These are phyloP conservation scores for Pseudocheirus occidentalis DNA, from an alignment of 2,797 vertebrate species.

Conservation along the genomic window DNA sequence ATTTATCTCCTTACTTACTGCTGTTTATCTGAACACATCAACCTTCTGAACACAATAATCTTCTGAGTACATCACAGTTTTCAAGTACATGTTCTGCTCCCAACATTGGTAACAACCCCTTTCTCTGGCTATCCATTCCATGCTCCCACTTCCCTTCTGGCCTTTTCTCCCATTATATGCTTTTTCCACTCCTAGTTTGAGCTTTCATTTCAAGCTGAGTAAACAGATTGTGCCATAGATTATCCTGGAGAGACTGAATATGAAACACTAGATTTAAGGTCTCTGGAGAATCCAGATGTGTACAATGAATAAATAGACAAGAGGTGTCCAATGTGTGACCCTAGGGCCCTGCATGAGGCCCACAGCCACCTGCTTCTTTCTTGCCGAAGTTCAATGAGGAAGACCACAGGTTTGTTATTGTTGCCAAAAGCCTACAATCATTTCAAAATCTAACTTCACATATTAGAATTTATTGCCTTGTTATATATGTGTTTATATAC, in stretches of 20 bases:
- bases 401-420: conserved; percentile 36
- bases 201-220: conserved; percentile 33
- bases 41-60: not conserved
- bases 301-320: conserved; percentile 15
- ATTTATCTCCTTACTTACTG: not conserved
- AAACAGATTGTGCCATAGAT: conserved; percentile 14
- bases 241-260: not conserved
- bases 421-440: conserved; percentile 27
- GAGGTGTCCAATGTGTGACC: conserved; percentile 1
- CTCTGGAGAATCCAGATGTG: conserved; percentile 24
- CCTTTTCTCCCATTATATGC: conserved; percentile 25
- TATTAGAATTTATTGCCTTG: not conserved
- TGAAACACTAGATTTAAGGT: not conserved
- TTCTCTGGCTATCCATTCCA: too few relatives aligned
- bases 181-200: conserved; percentile 25
- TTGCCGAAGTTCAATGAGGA: conserved; percentile 27
- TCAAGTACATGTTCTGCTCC: conserved; percentile 31
- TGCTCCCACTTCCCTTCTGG: conserved; percentile 1
- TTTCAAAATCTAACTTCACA: not conserved
- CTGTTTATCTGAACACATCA: not conserved
- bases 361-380: conserved; percentile 18
- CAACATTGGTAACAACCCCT: not conserved
- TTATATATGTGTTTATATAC: conserved; percentile 18
- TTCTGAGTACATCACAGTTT: conserved; percentile 21
- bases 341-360: conserved; percentile 18